Base-by-base conservation (phyloP, 2,797 vertebrate species). In the Glyptemys insculpta region DNA sequence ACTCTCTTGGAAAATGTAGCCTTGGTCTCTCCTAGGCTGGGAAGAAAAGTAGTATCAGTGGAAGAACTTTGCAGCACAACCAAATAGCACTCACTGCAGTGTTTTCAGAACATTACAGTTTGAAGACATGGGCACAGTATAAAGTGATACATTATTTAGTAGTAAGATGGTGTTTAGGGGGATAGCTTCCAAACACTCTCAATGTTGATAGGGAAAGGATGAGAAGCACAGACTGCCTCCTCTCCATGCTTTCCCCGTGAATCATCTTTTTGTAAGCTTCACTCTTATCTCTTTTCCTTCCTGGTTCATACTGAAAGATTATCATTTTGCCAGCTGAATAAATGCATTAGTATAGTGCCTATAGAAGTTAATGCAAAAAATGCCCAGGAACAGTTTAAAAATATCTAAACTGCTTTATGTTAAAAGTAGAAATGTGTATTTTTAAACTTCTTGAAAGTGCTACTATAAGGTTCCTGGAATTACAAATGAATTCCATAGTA, bases 401-500 rank as follows among this genome's bases (percentile, higher is more conserved):
- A n/a, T 37, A 90, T 89, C 89, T 95, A 56, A 86, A 92, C 76
- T 91, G 29, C 41, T 91, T 95, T 93, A 56, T 91, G 92, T 83
- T 72, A 92, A 90, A 78, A 83, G 44, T 62, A 37, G 47, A 93
- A 37, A 41, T 86, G 79, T 87, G 85, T 72, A 72, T 86, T 94
- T 95, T 96, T 92, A 10, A 0, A 68, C 85, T 96, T 95, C 72
- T 94, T 94, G 94, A 84, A 93, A 96, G 93, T 94, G 91, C 88
- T 93, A 83, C 78, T 89, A 83, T 85, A 80, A 94, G 93, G 53
- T 93, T 97, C 72, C 82, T 7, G 12, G 85, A 92, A 85, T 96
- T 97, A 93, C 95, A 94, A 96, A 96, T 96, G 34, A 91, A 96
- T 96, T 96, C 96, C 88, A 65, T 78, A 85, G 92, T 93, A 94